Conservation (phyloP, 2,888 invertebrate species). For the Sesia apiformis region DNA sequence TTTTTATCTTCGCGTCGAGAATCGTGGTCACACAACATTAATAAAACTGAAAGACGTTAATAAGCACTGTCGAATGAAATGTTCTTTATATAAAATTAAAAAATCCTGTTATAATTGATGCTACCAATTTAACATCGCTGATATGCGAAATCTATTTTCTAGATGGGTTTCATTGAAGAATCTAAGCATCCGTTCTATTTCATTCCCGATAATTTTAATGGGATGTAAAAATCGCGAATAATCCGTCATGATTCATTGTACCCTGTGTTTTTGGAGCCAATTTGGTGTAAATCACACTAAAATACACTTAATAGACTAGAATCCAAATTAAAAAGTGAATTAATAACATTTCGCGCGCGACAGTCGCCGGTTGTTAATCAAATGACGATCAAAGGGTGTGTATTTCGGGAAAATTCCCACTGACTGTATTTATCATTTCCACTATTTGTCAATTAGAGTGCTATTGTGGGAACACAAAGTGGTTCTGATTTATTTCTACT, state of each 20-base stretch:
- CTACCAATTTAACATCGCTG: conserved; percentile 2
- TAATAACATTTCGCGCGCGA: conserved; percentile 60
- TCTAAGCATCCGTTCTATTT: neutral
- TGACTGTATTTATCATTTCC: conserved; percentile 68
- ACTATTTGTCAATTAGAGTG: conserved; percentile 73
- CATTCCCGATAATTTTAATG: no score
- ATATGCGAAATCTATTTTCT: conserved; percentile 2
- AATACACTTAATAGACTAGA: conserved; percentile 41
- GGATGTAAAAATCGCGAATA: conserved; percentile 9
- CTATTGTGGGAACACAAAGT: conserved; percentile 64
- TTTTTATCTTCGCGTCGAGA: neutral
- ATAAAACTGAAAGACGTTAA: neutral
- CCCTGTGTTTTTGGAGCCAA: conserved; percentile 23
- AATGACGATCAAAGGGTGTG: conserved; percentile 60
- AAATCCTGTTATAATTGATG: conserved; percentile 4
- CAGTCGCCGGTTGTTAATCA: conserved; percentile 63
- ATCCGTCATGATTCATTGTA: conserved; percentile 22
- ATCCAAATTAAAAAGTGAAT: conserved; percentile 67
- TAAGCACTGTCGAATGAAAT: conserved; percentile 5
- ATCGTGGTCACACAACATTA: neutral
- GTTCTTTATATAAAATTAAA: conserved; percentile 1
- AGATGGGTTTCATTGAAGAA: conserved; percentile 5
- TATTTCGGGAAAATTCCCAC: conserved; percentile 65
- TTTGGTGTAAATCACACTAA: conserved; percentile 44
- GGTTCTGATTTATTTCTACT: conserved; percentile 56